Evolutionary conservation across 2,888 invertebrate genomes (phyloP), one percentile per base, ranked within the genome.

Genomic region (Ennomos fuscantarius): DNA sequence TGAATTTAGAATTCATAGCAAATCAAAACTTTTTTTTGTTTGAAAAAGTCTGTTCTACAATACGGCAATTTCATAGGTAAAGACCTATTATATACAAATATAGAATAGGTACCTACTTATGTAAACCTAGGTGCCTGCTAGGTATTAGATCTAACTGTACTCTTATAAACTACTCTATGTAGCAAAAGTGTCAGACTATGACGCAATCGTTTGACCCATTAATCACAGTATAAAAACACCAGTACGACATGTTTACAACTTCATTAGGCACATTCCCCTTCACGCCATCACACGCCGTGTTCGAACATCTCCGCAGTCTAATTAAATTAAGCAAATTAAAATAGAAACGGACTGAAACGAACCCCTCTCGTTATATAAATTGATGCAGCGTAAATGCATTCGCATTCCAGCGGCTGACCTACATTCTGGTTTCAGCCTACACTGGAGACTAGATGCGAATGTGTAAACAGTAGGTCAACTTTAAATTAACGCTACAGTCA

Each of bases 391-490:
- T 54, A 53, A 55, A 59, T 58, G 68, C 56, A 62, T 59, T 63
- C 60, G 68, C 69, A 70, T 73, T 68, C 72, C 72, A 56, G 59
- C 52, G 55, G 61, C 52, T 74, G 83, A 79, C 84, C 84, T 63
- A 83, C 63, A 75, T 83, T 62, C 65, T 58, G 57, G 56, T 40
- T 47, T 9, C 68, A 52, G 62, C 61, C 65, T 64, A 68, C 62
- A 64, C 67, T 63, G 55, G 64, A 62, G 61, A 66, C 77, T 51
- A 13, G 33, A 51, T 34, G 9, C n/a, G 10, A 36, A 13, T 11
- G 15, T 54, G 42, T 36, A 42, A n/a, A 8, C 54, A 54, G 54
- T 47, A 40, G 8, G 34, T 41, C 40, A 53, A 46, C 9, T 46
- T 42, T n/a, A 33, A 10, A 9, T 40, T 34, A 10, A 9, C n/a